Evolutionary conservation across 2,888 invertebrate genomes (phyloP).

Genomic region (Ophion ellenae): DNA sequence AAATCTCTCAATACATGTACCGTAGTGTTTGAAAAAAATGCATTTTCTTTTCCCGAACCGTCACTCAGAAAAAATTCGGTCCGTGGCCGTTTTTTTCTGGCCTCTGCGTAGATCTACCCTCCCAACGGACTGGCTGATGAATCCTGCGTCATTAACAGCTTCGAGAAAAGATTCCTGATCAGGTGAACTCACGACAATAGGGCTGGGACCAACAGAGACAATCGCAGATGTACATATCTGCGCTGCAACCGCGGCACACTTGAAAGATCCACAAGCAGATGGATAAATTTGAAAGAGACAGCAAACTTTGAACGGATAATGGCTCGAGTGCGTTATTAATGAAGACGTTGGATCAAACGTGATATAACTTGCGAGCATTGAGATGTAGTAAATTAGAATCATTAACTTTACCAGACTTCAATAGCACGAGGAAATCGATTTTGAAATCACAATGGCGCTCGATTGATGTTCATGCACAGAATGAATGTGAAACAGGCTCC

Average conservation of each 20-base stretch:
- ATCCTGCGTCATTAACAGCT: conserved; percentile 35
- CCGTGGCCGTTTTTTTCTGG: too few species aligned
- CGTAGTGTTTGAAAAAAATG: too few species aligned
- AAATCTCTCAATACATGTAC: too few species aligned
- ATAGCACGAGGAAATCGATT: conserved; percentile 8
- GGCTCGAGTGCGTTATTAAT: conserved; percentile 40
- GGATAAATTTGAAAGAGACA: conserved; percentile 14
- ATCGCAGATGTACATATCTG: conserved; percentile 14
- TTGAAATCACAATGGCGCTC: not conserved
- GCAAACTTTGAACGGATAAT: not conserved
- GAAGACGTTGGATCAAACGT: conserved; percentile 29
- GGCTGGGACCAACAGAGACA: conserved; percentile 51
- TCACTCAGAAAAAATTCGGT: too few species aligned
- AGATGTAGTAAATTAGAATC: conserved; percentile 33
- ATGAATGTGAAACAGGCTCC: not conserved
- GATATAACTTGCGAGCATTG: conserved; percentile 25
- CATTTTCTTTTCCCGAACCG: too few species aligned
- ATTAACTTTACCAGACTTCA: conserved; percentile 14
- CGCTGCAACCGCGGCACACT: conserved; percentile 6
- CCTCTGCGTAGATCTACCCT: too few species aligned
- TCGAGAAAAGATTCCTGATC: conserved; percentile 41
- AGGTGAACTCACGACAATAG: conserved; percentile 57
- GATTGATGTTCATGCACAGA: not conserved
- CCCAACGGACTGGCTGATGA: conserved; percentile 1
- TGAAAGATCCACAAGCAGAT: conserved; percentile 48